Evolutionary conservation across 2,888 invertebrate species (phyloP).

Genomic region (Leptinotarsa tumamoca): DNA sequence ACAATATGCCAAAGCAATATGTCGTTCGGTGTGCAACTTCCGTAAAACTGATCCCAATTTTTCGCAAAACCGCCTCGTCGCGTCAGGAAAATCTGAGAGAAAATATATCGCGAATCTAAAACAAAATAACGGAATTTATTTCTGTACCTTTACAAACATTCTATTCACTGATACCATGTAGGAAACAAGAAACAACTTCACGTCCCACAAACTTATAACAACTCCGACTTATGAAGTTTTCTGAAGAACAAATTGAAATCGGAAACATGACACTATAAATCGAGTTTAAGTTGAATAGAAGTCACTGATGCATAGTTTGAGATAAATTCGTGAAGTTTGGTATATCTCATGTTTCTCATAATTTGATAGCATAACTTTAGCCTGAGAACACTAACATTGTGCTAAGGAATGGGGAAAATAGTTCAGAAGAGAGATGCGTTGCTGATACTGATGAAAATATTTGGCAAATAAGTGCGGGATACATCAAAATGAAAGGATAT

Average conservation of each 20-base stretch:
- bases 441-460: no score
- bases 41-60: neutral
- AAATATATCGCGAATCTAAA: neutral
- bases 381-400: neutral
- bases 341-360: neutral
- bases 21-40: neutral
- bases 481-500: no score
- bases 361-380: neutral
- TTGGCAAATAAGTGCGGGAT: no score
- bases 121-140: slow-evolving; percentile 10
- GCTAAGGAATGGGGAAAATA: neutral
- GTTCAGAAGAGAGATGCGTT: no score
- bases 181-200: slow-evolving; percentile 12
- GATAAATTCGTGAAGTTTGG: slow-evolving; percentile 24
- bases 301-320: slow-evolving; percentile 26
- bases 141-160: slow-evolving; percentile 9
- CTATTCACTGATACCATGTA: neutral
- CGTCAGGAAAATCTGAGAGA: slow-evolving; percentile 4
- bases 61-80: slow-evolving; percentile 1
- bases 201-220: slow-evolving; percentile 22
- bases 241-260: slow-evolving; percentile 29
- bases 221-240: slow-evolving; percentile 25
- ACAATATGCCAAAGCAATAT: neutral
- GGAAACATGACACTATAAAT: slow-evolving; percentile 24
- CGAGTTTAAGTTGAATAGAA: slow-evolving; percentile 27